Base-by-base conservation (phyloP, 2,888 invertebrate genomes). In the Alloscopus bannaensis region DNA sequence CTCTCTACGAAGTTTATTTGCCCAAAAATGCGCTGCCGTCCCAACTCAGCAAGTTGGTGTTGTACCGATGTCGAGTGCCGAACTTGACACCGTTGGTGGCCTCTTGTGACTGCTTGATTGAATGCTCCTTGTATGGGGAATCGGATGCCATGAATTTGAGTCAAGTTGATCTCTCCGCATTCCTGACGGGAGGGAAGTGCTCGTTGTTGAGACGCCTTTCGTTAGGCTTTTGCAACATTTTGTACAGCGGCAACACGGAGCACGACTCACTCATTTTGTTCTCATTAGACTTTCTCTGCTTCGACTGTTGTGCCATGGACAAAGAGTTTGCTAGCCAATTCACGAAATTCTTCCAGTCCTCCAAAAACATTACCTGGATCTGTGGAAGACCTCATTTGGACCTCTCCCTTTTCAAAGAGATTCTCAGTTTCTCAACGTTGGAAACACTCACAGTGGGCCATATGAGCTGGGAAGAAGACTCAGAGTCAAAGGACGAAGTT, bases 51-150 rank as follows among this genome's bases (percentile, higher is more conserved):
- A 70, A 79, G 18, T 52, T 81, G 60, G 70, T 66, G 28, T 16
- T 81, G 24, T 81, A 75, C 29, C 60, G 81, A 31, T 81, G 81
- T 20, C 69, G 69, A 11, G 40, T 81, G 6, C 64, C 75, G 3
- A 62, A 72, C 55, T 71, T 75, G 31, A 73, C 75, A 20, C 79
- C 79, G 3, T 75, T 70, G 36, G 55, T 81, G 29, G 47, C 60
- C 20, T 47, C 59, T 16, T 81, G 81, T 64, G 57, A 70, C 24
- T 65, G 73, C n/a, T 36, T 81, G 18, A 66, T 66, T 26, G 64
- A 79, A 31, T 59, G 79, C n/a, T 73, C 75, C n/a, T 57, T 81
- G n/a, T 79, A 79, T 20, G 75, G 75, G 1, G 81, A 81, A 26
- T 62, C 65, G 20, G 81, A 81, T 31, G 50, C 75, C n/a, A 47